Evolutionary conservation across 2,888 invertebrate genomes (phyloP), one percentile per base, ranked within the genome.

Genomic region (Oligia fasciuncula): DNA sequence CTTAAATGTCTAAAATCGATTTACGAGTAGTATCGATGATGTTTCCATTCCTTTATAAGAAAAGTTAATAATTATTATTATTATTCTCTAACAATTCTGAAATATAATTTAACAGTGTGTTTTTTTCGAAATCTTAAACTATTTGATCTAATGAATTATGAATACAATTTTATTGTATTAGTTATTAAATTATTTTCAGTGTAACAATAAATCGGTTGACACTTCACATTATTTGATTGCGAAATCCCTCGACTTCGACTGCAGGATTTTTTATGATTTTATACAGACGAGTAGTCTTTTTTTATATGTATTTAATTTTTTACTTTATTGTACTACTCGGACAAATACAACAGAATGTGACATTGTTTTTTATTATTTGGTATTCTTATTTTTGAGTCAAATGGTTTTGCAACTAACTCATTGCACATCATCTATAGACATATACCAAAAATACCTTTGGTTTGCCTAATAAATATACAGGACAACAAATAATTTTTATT

Each of bases 181-280:
- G 86, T 88, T 82, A 91, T 88, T 92, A 92, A 92, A 93, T 92
- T 92, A 93, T 93, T 92, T 91, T 91, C 91, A 90, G 91, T 92
- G 90, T 92, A 92, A 91, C 88, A 87, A 92, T 92, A 93, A 91
- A 92, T 90, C 89, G 87, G 88, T 91, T 91, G 90, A 90, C 88
- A 91, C 88, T 88, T 91, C 62, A 79, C 73, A 49, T 79, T 84
- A 88, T 88, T 93, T 91, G 86, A 90, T 89, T 91, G 81, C 76
- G 75, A 85, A 88, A 83, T 88, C 86, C 91, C 84, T 66, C 23
- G 0, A 66, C 29, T 78, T 73, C 23, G 70, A 75, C 49, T 84
- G 68, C 80, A 76, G 68, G 43, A 19, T 84, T 86, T 89, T 86
- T 85, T 88, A 87, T 89, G 86, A 73, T 88, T 85, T 69, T 87